These are phyloP conservation scores for Brachionus calyciflorus DNA, from an alignment of 1,140 invertebrate genomes.

Conservation along the genomic window DNA sequence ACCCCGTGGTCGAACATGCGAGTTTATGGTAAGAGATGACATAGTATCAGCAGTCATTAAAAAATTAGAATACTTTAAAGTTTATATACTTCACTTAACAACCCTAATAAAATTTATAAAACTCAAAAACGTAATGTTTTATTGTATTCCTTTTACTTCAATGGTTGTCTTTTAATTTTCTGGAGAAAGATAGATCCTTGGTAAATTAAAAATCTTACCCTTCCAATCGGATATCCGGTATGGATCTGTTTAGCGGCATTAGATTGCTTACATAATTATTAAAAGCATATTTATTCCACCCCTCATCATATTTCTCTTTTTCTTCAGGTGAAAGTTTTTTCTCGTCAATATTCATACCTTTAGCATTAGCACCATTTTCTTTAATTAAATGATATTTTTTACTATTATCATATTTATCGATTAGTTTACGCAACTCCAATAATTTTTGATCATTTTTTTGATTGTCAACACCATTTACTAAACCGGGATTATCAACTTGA, in stretches of 20 bases:
- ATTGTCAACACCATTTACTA: not conserved
- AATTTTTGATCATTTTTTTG: not conserved
- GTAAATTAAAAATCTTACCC: too few relatives aligned
- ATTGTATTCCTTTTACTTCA: too few relatives aligned
- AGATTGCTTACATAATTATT: slow-evolving; percentile 97
- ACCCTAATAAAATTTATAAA: too few relatives aligned
- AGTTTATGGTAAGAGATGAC: too few relatives aligned
- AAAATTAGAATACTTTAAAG: too few relatives aligned
- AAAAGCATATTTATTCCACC: slow-evolving; percentile 95
- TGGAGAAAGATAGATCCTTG: too few relatives aligned
- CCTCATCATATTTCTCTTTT: slow-evolving; percentile 82
- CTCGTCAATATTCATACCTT: slow-evolving; percentile 76
- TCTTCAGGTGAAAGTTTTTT: slow-evolving; percentile 75
- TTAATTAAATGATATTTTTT: slow-evolving; percentile 26
- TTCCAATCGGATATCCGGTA: slow-evolving; percentile 88
- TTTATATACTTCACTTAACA: too few relatives aligned
- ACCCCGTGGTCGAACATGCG: too few relatives aligned
- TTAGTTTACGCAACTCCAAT: not conserved
- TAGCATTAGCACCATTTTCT: slow-evolving; percentile 72
- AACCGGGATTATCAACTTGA: slow-evolving; percentile 17
- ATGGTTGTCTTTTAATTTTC: too few relatives aligned
- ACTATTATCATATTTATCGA: slow-evolving; percentile 29
- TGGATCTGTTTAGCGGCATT: slow-evolving; percentile 83
- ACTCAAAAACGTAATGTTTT: too few relatives aligned
- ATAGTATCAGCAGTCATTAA: too few relatives aligned